Conservation (phyloP, 2,888 invertebrate genomes). For the Incurvaria masculella region DNA sequence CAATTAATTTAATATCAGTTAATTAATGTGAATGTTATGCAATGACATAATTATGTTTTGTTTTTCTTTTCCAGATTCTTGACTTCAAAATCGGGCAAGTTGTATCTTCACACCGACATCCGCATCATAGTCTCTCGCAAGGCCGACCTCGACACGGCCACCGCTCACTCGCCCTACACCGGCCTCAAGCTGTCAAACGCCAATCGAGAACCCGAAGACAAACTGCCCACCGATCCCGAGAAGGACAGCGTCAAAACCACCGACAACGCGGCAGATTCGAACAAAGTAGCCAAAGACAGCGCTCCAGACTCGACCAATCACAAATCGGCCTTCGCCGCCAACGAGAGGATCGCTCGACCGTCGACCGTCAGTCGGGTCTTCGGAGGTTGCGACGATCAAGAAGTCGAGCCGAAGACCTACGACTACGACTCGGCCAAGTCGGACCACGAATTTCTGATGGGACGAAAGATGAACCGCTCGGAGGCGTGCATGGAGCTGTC, state of each 20-base stretch:
- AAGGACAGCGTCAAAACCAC: slow-evolving; percentile 11
- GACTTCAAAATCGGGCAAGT: slow-evolving; percentile 88
- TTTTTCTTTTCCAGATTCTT: slow-evolving; percentile 67
- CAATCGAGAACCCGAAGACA: slow-evolving; percentile 18
- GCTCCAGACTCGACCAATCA: too few species aligned
- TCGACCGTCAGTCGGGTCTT: slow-evolving; percentile 35
- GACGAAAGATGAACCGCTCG: slow-evolving; percentile 9
- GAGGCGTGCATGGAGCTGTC: slow-evolving; percentile 11
- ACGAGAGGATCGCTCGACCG: not conserved
- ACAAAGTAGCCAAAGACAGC: too few species aligned
- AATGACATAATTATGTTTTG: too few species aligned
- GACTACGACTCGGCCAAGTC: slow-evolving; percentile 12
- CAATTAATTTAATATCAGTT: too few species aligned
- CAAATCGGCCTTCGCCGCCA: too few species aligned
- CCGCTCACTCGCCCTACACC: slow-evolving; percentile 60
- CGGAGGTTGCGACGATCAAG: slow-evolving; percentile 31
- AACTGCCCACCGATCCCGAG: slow-evolving; percentile 15
- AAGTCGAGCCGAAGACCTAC: slow-evolving; percentile 21
- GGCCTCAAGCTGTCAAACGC: slow-evolving; percentile 10
- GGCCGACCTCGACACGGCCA: slow-evolving; percentile 92
- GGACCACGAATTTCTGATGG: not conserved
- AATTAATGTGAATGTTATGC: too few species aligned
- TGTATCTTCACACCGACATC: slow-evolving; percentile 95
- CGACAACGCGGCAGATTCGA: too few species aligned
- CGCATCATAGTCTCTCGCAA: slow-evolving; percentile 93